phyloP scores from a whole-genome alignment of 1,140 invertebrate genomes.

The Drosophila paulistorum region DNA sequence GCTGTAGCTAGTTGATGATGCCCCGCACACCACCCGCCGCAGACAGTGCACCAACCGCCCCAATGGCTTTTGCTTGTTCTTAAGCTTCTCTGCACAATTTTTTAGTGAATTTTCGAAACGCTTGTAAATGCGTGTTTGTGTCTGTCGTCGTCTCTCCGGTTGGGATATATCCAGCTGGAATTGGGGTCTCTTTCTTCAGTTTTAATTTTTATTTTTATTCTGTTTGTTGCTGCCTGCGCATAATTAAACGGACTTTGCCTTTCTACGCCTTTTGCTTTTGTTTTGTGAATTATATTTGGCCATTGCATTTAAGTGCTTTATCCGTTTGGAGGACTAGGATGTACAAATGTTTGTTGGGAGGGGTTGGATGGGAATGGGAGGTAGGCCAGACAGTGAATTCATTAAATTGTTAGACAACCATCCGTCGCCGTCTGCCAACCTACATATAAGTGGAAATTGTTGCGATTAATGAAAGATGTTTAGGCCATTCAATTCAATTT shows the following conservation, averaged over 20 bases:
- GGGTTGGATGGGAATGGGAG: background rate
- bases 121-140: slow-evolving; percentile 47
- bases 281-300: slow-evolving; percentile 48
- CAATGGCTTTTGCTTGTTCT: slow-evolving; percentile 49
- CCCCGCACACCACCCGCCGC: background rate
- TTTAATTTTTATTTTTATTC: slow-evolving; percentile 10
- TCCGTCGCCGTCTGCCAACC: background rate
- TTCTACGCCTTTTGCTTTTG: slow-evolving; percentile 42
- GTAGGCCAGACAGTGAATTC: slow-evolving; percentile 43
- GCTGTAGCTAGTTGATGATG: slow-evolving; percentile 55
- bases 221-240: slow-evolving; percentile 48
- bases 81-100: slow-evolving; percentile 53
- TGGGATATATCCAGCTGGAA: slow-evolving; percentile 11
- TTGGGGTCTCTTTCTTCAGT: slow-evolving; percentile 20
- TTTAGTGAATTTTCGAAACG: slow-evolving; percentile 35
- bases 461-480: slow-evolving; percentile 51
- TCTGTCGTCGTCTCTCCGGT: slow-evolving; percentile 10
- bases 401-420: slow-evolving; percentile 64
- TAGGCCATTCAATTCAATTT: slow-evolving; percentile 9
- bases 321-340: background rate
- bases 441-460: slow-evolving; percentile 9
- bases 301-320: slow-evolving; percentile 61
- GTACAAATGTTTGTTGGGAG: background rate
- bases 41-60: too few species aligned
- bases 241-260: slow-evolving; percentile 61